Evolutionary conservation across 2,797 vertebrate species (phyloP), one percentile per base, ranked within the genome.

Genomic region (Momotus momota): DNA sequence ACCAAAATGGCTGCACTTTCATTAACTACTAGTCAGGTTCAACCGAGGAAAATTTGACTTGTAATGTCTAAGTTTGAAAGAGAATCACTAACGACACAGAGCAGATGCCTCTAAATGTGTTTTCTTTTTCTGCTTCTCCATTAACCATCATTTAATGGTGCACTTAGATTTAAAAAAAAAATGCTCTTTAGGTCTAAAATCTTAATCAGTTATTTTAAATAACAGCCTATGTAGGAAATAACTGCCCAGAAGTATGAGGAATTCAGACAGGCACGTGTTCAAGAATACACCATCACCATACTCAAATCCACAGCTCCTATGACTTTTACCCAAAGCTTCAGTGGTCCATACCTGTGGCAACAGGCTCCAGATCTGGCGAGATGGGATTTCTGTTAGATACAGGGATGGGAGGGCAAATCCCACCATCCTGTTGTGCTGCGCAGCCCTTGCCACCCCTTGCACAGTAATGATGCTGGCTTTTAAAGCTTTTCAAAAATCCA

Each of bases 231-330:
- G 71, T 14, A 60, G 67, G n/a, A 80, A 74, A 21, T n/a, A 57
- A 9, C 31, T 74, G 13, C 35, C 14, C 45, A 82, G 71, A 85
- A 84, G 58, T 29, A 14, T 46, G 25, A 80, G 49, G 70, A 87
- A 67, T 61, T 69, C 31, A 70, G 54, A 40, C 20, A 40, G 49
- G 27, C 0, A 10, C 0, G 0, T 60, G 14, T 60, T 78, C 33
- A 75, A 86, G 54, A 23, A 40, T 65, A 26, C 54, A 21, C 58
- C 4, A 18, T 58, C 78, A 35, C 23, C 40, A 12, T 61, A 18
- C 27, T 81, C 13, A 70, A 74, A 71, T 43, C 33, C 26, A 40
- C 38, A 72, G 4, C 14, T 81, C 43, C n/a, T 12, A 14, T 0
- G 2, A 1, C n/a, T 69, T 90, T 49, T 25, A 40, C 16, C 7